Base-by-base conservation (phyloP, 2,888 invertebrate genomes). In the Sylvicola cinctus region DNA sequence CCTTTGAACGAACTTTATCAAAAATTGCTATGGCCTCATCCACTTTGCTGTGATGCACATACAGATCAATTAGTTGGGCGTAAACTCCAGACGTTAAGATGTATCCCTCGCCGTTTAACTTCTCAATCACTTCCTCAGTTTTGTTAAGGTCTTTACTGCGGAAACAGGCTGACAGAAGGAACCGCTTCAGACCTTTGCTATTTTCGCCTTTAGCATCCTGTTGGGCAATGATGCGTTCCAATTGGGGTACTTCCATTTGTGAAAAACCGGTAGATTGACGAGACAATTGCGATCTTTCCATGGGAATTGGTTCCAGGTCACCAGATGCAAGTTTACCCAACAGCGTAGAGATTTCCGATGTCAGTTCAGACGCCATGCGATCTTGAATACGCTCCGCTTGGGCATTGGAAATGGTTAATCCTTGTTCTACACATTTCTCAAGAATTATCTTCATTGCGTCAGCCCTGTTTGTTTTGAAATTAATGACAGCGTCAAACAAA, bases 51-150 rank as follows among this genome's bases (percentile, higher is more conserved):
- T 65, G 58, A 13, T 60, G 55, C 10, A 70, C 64, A 42, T 74
- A 80, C 25, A 74, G 55, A 42, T 79, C 77, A 37, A 73, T 61
- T 1, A 85, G 45, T 44, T 74, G 68, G 0, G 74, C 70, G 36
- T 69, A 62, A 12, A 70, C 53, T 2, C 71, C 65, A 0, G 55
- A 43, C 1, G 66, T 61, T 10, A 75, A 58, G 16, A 64, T 62
- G 47, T 71, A 77, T 13, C 68, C 63, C 0, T 65, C 57, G 2
- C 51, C 42, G 44, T 73, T 66, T 16, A 84, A 48, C 30, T 71
- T 65, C 44, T 71, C 55, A 2, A 73, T 45, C 11, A 68, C 55
- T 32, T 55, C 52, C 35, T 66, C 56, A 1, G 70, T 58, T 51
- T 75, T 75, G 16, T 62, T 64, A 2, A 74, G 47, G 44, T 77